Evolutionary conservation across 2,797 vertebrate genomes (phyloP).

Genomic region (Pseudochirops cupreus): DNA sequence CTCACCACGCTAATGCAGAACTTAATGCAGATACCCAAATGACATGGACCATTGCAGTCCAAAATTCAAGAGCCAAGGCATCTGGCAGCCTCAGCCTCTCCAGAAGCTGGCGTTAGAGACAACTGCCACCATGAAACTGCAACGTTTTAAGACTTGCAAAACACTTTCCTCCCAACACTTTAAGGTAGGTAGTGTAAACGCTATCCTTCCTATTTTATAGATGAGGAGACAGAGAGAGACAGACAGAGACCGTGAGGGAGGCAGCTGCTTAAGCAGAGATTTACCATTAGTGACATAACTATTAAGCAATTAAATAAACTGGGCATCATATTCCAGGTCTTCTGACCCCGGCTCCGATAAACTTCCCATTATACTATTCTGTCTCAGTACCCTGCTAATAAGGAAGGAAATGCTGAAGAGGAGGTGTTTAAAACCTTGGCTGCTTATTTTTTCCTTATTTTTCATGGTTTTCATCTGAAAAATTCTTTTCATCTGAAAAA

Average conservation of each 20-base stretch:
- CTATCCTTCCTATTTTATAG: too few species aligned
- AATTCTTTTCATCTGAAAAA: slow-evolving; percentile 49
- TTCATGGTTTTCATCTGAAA: slow-evolving; percentile 40
- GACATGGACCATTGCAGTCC: not conserved
- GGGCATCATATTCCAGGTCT: too few species aligned
- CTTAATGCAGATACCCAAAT: not conserved
- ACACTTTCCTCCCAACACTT: too few species aligned
- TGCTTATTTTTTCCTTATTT: not conserved
- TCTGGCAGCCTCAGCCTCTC: not conserved
- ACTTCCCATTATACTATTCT: too few species aligned
- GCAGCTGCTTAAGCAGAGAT: not conserved
- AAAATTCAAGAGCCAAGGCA: not conserved
- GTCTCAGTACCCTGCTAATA: too few species aligned
- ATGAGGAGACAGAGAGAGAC: too few species aligned
- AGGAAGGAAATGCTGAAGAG: slow-evolving; percentile 21
- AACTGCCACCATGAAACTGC: not conserved
- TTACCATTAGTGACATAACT: not conserved
- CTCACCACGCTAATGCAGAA: not conserved
- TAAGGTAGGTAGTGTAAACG: too few species aligned
- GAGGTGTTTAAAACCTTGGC: not conserved
- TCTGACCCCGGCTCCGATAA: not conserved
- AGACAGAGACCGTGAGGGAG: too few species aligned
- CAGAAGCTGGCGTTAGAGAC: not conserved
- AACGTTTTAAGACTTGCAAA: not conserved
- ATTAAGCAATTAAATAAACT: not conserved